Percentiles rank a stretch among this genome's conserved stretches.
Evolutionary conservation across 2,113 vertebrate species (phyloP).

Genomic region (Herpetotheres cachinnans): DNA sequence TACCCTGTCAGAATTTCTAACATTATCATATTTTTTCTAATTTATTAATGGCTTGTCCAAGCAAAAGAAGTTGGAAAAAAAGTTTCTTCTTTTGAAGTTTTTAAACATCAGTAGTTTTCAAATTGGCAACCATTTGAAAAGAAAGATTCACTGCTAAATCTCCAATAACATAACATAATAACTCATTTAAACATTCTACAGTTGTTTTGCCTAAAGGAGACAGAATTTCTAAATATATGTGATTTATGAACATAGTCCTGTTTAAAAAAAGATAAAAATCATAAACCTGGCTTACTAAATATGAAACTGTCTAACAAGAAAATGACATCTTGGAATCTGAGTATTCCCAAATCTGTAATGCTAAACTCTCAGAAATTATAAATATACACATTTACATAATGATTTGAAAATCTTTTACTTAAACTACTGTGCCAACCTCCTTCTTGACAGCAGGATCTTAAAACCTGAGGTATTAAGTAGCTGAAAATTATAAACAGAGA

Average conservation of each 20-base stretch:
- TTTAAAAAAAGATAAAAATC: neutral
- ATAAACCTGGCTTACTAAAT: neutral
- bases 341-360: neutral
- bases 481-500: neutral
- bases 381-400: neutral
- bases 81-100: neutral
- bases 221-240: neutral
- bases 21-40: neutral
- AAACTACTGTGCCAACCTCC: neutral
- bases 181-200: neutral
- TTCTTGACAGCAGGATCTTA: neutral
- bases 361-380: neutral
- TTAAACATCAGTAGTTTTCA: neutral
- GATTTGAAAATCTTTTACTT: neutral
- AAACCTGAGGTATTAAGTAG: neutral
- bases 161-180: neutral
- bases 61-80: neutral
- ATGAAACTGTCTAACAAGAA: neutral
- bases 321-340: neutral
- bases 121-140: neutral
- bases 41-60: neutral
- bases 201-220: neutral
- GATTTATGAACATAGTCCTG: neutral
- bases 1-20: neutral
- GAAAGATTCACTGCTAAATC: neutral